These are phyloP conservation scores for Pleuronectes platessa DNA, from an alignment of 2,113 vertebrate species.

Conservation along the genomic window DNA sequence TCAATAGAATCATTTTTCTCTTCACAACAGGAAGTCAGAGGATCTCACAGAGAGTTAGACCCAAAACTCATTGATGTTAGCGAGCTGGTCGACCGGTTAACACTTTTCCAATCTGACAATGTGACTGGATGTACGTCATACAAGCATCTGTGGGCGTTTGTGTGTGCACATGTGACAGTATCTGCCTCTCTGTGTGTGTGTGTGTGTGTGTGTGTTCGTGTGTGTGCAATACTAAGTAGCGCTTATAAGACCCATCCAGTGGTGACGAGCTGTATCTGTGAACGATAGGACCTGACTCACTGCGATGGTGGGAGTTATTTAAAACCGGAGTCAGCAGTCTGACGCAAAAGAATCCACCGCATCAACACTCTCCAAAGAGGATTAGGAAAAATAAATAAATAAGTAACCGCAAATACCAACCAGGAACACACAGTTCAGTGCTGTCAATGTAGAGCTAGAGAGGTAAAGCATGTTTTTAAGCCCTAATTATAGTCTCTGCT, in stretches of 20 bases:
- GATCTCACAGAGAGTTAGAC: not conserved
- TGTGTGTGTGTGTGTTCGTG: constrained; percentile 8
- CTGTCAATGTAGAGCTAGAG: constrained; percentile 15
- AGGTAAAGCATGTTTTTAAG: constrained; percentile 35
- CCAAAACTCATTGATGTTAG: constrained; percentile 22
- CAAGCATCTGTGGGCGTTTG: constrained; percentile 24
- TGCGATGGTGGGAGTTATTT: constrained; percentile 78
- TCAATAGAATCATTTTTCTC: not conserved
- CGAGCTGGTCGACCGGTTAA: not conserved
- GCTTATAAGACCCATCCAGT: constrained; percentile 62
- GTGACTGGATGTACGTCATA: constrained; percentile 54
- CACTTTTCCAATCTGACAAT: constrained; percentile 23
- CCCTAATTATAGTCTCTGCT: constrained; percentile 44
- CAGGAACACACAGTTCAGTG: constrained; percentile 25
- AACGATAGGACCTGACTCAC: constrained; percentile 76
- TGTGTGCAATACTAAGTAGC: constrained; percentile 24
- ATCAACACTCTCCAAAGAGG: constrained; percentile 69
- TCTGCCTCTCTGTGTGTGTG: constrained; percentile 7
- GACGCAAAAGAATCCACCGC: constrained; percentile 72
- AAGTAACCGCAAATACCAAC: constrained; percentile 60
- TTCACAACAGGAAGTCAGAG: not conserved
- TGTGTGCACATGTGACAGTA: constrained; percentile 4
- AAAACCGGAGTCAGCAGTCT: constrained; percentile 72
- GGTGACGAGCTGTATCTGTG: constrained; percentile 59
- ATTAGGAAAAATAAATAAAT: constrained; percentile 67